These are phyloP conservation scores for Oppia nitens DNA, from an alignment of 1,140 invertebrate genomes.

Conservation along the genomic window DNA sequence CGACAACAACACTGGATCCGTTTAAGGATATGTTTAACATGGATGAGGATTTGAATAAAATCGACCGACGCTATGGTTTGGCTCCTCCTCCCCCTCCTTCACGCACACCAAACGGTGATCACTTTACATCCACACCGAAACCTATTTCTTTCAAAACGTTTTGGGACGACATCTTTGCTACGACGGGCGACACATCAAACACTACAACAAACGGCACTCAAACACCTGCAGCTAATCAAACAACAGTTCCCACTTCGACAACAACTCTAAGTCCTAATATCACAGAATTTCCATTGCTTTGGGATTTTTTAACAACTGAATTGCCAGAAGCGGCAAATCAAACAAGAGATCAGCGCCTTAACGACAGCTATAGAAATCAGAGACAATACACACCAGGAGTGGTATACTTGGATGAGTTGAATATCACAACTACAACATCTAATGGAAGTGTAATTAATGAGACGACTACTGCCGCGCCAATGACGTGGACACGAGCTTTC, in stretches of 20 bases:
- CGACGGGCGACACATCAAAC: background rate
- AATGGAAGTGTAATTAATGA: too few relatives aligned
- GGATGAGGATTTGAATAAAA: background rate
- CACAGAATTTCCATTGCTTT: background rate
- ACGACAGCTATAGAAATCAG: background rate
- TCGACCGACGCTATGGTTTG: background rate
- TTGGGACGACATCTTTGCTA: background rate
- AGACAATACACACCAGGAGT: background rate
- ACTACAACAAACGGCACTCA: background rate
- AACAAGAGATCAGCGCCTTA: background rate
- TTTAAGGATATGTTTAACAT: background rate
- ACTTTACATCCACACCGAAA: background rate
- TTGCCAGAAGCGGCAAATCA: background rate
- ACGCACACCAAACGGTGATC: background rate
- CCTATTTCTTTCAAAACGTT: background rate
- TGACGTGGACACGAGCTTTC: background rate
- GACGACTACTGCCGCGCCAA: background rate
- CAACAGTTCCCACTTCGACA: background rate
- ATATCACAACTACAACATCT: background rate
- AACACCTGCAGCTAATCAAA: background rate
- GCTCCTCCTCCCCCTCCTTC: too few relatives aligned
- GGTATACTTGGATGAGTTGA: background rate
- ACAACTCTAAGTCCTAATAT: background rate
- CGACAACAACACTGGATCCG: background rate
- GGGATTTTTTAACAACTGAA: background rate